Percentiles rank a stretch among this genome's conserved stretches.
Evolutionary conservation across 2,113 vertebrate species (phyloP).

Genomic region (Sclerurus mexicanus): DNA sequence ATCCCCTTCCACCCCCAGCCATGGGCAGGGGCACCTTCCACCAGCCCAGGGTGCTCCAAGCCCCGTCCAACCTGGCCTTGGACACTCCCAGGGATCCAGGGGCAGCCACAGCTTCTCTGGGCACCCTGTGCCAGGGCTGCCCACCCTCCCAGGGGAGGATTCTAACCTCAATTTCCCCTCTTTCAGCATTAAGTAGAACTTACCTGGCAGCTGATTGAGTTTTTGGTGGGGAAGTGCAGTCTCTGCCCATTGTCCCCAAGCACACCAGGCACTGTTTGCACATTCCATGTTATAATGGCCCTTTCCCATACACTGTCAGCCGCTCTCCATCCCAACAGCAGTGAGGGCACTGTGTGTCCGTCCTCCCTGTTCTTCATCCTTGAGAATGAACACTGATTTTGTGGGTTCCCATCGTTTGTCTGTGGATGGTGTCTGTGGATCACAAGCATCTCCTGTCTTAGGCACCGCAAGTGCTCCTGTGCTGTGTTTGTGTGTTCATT

Average conservation of each 20-base stretch:
- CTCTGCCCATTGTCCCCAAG: neutral
- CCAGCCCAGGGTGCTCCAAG: neutral
- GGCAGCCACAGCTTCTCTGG: neutral
- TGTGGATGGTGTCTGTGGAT: neutral
- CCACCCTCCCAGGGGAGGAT: neutral
- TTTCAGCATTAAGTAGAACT: neutral
- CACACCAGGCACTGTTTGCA: neutral
- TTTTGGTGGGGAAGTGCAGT: neutral
- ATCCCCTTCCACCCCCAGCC: neutral
- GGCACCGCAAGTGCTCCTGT: neutral
- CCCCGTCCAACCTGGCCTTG: neutral
- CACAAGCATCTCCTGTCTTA: neutral
- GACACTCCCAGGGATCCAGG: neutral
- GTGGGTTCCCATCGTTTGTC: neutral
- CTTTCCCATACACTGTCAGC: neutral
- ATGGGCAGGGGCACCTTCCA: neutral
- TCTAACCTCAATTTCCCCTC: neutral
- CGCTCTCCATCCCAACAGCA: fast-evolving
- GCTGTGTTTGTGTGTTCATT: slow-evolving; percentile 23
- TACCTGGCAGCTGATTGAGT: neutral
- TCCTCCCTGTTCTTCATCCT: fast-evolving
- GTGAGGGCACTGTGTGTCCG: neutral
- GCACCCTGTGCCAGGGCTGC: neutral
- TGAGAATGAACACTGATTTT: fast-evolving
- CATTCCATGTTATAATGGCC: neutral